Percentiles rank a stretch among this genome's conserved stretches.
Conservation (phyloP, 2,888 invertebrate species). For the Acleris literana region DNA sequence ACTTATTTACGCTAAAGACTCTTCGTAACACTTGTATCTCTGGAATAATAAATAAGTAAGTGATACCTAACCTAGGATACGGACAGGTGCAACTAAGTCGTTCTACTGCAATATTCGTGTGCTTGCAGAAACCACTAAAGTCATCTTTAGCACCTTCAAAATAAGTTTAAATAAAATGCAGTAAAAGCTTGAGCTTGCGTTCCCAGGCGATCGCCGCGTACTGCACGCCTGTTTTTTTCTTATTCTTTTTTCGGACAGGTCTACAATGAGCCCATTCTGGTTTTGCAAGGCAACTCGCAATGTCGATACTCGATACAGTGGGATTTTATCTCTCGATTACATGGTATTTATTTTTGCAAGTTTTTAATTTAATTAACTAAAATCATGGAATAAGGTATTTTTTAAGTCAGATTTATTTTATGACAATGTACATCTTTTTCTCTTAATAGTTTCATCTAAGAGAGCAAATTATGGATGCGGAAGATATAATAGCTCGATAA, state of each 20-base stretch:
- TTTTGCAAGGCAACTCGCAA: slow-evolving; percentile 77
- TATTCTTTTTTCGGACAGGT: slow-evolving; percentile 74
- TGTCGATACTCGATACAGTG: slow-evolving; percentile 69
- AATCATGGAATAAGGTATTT: neutral
- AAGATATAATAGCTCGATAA: too few species aligned
- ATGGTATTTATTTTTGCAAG: slow-evolving; percentile 37
- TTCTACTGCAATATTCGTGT: slow-evolving; percentile 65
- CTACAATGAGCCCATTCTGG: slow-evolving; percentile 80
- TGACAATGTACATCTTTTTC: too few species aligned
- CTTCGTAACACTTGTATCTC: neutral
- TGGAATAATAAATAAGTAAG: neutral
- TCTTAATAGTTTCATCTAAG: too few species aligned
- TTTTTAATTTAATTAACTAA: slow-evolving; percentile 19
- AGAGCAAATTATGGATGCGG: too few species aligned
- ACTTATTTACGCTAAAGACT: neutral
- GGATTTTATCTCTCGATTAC: slow-evolving; percentile 58
- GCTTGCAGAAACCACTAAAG: slow-evolving; percentile 48
- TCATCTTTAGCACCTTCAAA: slow-evolving; percentile 52
- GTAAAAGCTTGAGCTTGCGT: slow-evolving; percentile 63
- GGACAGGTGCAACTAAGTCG: slow-evolving; percentile 71
- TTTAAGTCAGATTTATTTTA: too few species aligned
- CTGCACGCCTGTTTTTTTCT: slow-evolving; percentile 58
- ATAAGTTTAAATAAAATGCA: slow-evolving; percentile 54
- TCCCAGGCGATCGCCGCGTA: slow-evolving; percentile 77
- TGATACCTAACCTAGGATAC: slow-evolving; percentile 49